phyloP scores from a whole-genome alignment of 2,797 vertebrate genomes.

The Rhinatrema bivittatum region DNA sequence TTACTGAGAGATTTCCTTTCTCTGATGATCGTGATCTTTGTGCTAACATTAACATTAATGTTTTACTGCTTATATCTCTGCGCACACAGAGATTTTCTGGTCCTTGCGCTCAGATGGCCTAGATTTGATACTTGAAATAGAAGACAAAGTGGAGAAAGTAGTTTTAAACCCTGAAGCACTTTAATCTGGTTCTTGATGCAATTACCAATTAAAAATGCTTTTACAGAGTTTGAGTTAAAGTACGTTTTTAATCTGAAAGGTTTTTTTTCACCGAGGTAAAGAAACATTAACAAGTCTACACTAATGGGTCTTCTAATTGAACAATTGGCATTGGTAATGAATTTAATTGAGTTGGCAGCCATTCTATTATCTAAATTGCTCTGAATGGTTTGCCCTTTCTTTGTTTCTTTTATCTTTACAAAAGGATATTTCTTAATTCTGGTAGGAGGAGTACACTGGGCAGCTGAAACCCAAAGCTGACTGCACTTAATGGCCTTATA shows the following conservation, averaged over 20 bases:
- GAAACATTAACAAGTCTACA: constrained; percentile 8
- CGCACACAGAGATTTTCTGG: too few species aligned
- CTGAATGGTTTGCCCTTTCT: constrained; percentile 3
- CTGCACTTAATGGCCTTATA: too few species aligned
- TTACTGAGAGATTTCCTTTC: too few species aligned
- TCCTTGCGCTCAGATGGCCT: too few species aligned
- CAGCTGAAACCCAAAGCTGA: background rate
- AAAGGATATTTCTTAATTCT: constrained; percentile 17
- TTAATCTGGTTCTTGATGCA: background rate
- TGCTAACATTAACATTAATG: too few species aligned
- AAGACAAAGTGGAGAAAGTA: too few species aligned
- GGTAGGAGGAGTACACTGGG: background rate
- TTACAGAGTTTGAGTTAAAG: background rate
- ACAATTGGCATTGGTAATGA: constrained; percentile 31
- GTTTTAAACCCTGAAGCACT: background rate
- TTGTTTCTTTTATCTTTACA: constrained; percentile 9
- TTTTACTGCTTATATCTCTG: too few species aligned
- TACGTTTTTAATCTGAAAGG: constrained; percentile 5
- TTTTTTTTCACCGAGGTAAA: constrained; percentile 18
- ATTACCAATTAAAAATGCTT: constrained; percentile 3
- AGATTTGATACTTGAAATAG: too few species aligned
- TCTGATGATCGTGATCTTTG: too few species aligned
- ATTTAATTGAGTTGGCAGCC: constrained; percentile 14
- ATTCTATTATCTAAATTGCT: constrained; percentile 20
- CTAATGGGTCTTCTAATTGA: constrained; percentile 25